A percentile compares a stretch with the other conserved stretches of the same genome.
Conservation (phyloP, 1,140 invertebrate species). For the Halictus rubicundus region DNA sequence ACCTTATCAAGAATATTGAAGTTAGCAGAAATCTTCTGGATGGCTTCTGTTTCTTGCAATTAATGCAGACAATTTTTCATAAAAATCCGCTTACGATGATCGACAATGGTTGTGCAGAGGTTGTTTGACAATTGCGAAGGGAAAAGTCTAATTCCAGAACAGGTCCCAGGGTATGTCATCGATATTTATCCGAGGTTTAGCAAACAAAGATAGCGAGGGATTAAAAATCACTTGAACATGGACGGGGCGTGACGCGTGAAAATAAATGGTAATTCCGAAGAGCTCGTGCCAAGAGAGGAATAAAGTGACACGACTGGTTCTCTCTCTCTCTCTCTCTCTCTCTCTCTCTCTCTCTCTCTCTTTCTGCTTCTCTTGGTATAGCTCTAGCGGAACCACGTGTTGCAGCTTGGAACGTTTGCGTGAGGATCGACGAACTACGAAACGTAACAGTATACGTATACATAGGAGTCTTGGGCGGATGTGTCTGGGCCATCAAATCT, state of each 20-base stretch:
- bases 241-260: background rate
- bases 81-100: too few species aligned
- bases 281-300: background rate
- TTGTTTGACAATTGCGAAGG: too few species aligned
- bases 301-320: conserved; percentile 10
- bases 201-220: background rate
- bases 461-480: background rate
- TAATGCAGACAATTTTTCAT: too few species aligned
- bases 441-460: conserved; percentile 14
- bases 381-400: conserved; percentile 32
- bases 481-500: conserved; percentile 21
- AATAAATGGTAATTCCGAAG: background rate
- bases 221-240: background rate
- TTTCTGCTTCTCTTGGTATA: background rate
- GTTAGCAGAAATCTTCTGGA: too few species aligned
- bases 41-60: too few species aligned
- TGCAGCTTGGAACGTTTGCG: conserved; percentile 47
- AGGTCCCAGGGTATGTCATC: too few species aligned
- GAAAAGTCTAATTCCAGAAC: too few species aligned
- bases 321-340: too few species aligned
- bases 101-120: too few species aligned
- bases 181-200: background rate
- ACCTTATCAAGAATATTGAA: too few species aligned
- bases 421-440: conserved; percentile 38
- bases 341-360: too few species aligned